phyloP scores from a whole-genome alignment of 2,113 vertebrate genomes.

The Ptilorrhoa leucosticta region DNA sequence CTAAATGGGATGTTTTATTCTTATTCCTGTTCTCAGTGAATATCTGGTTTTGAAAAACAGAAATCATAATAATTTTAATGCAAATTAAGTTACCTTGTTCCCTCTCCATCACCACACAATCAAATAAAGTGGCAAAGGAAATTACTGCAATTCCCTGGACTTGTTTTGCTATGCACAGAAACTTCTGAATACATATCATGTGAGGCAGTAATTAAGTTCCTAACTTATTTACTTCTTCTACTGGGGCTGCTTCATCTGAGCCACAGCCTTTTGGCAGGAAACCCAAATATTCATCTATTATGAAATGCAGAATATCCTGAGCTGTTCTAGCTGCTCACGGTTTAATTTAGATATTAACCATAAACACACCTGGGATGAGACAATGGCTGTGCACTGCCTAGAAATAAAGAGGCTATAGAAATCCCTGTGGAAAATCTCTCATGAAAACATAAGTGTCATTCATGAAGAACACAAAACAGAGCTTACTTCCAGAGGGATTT shows the following conservation, averaged over 20 bases:
- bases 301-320: neutral
- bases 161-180: slow-evolving; percentile 17
- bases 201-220: slow-evolving; percentile 32
- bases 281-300: neutral
- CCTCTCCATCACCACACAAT: neutral
- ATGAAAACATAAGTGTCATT: neutral
- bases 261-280: neutral
- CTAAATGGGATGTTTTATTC: neutral
- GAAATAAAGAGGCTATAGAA: neutral
- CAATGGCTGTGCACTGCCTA: neutral
- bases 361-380: neutral
- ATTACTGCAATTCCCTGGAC: slow-evolving; percentile 42
- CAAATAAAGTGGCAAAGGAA: slow-evolving; percentile 44
- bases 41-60: neutral
- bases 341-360: neutral
- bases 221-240: slow-evolving; percentile 10
- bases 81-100: slow-evolving; percentile 34
- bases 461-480: neutral
- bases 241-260: neutral
- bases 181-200: neutral
- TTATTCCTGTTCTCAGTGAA: neutral
- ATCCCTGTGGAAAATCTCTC: neutral
- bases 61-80: slow-evolving; percentile 22
- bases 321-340: neutral
- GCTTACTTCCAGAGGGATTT: neutral